Evolutionary conservation across 2,113 vertebrate species (phyloP), one percentile per base, ranked within the genome.

Genomic region (Pithys albifrons): DNA sequence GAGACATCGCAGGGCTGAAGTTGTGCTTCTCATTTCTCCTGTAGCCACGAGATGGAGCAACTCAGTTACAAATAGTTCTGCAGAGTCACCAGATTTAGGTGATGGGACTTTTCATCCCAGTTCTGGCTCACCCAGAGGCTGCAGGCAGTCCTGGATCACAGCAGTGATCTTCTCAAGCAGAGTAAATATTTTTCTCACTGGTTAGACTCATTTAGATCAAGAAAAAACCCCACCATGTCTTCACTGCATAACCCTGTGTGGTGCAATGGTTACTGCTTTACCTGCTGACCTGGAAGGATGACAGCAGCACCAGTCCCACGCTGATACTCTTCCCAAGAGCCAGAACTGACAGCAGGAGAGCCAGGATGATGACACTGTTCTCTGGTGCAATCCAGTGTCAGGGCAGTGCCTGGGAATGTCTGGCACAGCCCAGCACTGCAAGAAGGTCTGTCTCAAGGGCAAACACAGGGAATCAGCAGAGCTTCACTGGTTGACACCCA

Each of bases 1-100:
- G 18, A 37, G 48, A 25, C 18, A 35, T 5, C 2, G 6, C n/a
- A 43, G 43, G 24, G 12, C 41, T 77, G 64, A 89, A 80, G 31
- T 43, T 0, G 0, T 12, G 48, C 8, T 23, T 61, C 35, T 87
- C 23, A 8, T 71, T 74, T 84, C 77, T 57, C 12, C 51, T 51
- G 10, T 13, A 88, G 61, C 95, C 96, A 96, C 96, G 8, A 95
- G 96, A 87, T 93, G 96, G 96, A 85, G 96, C 88, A 96, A 13
- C 35, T 85, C 77, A 39, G 18, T 78, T 69, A 85, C 57, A 88
- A 91, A 94, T 6, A 4, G 52, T 20, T 58, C 69, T 31, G 23
- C 39, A 25, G 29, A 64, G 51, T 10, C 46, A 6, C 19, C 1
- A 5, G n/a, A 7, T 16, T 52, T 24, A 25, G 13, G 46, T 5